Evolutionary conservation across 2,113 vertebrate species (phyloP).

Genomic region (Arvicanthis niloticus): DNA sequence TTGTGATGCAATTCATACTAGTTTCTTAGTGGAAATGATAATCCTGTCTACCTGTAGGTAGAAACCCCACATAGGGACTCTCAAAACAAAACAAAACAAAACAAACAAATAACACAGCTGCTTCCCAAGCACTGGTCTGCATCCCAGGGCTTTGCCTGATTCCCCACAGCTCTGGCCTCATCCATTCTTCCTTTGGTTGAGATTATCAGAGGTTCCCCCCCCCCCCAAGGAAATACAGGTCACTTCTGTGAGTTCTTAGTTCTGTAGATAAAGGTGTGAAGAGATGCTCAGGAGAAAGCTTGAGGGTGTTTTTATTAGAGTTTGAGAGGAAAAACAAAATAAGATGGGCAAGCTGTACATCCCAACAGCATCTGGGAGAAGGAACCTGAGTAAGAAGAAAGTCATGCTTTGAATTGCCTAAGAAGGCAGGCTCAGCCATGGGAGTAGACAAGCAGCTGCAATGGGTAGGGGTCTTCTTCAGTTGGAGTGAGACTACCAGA

Average conservation of each 20-base stretch:
- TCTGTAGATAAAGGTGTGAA: background rate
- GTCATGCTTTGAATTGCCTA: background rate
- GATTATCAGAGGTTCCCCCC: background rate
- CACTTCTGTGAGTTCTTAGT: background rate
- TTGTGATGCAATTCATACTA: background rate
- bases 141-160: too few species aligned
- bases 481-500: background rate
- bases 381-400: background rate
- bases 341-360: background rate
- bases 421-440: background rate
- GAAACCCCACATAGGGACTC: background rate
- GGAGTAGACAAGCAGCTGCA: background rate
- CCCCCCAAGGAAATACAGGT: background rate
- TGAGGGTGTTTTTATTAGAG: background rate
- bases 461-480: background rate
- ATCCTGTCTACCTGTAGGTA: background rate
- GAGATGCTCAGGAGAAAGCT: background rate
- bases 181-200: background rate
- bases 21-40: background rate
- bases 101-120: too few species aligned
- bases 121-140: background rate
- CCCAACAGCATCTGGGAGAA: background rate
- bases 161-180: background rate
- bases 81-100: background rate
- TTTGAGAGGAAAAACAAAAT: background rate